Percentiles rank a stretch among this genome's conserved stretches.
Conservation (phyloP, 2,888 invertebrate genomes). For the Parelbella ahira region DNA sequence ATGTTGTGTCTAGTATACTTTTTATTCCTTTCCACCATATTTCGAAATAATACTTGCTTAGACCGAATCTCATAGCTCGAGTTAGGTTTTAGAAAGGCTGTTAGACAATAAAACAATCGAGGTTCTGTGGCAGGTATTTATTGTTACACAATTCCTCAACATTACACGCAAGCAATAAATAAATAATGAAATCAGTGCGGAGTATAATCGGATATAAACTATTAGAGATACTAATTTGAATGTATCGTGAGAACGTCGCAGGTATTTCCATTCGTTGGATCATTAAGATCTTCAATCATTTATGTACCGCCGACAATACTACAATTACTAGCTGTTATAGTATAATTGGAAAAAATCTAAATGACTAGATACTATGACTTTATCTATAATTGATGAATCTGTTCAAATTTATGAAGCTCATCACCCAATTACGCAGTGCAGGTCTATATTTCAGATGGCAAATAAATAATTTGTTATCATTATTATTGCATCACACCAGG, state of each 20-base stretch:
- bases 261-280: constrained; percentile 34
- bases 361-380: no score
- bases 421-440: no score
- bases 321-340: constrained; percentile 19
- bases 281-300: constrained; percentile 19
- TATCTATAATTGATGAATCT: no score
- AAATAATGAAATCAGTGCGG: constrained; percentile 11
- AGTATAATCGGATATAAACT: constrained; percentile 8
- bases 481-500: no score
- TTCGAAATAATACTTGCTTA: constrained; percentile 50
- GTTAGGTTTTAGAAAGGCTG: background rate
- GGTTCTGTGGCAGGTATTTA: constrained; percentile 6
- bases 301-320: constrained; percentile 7
- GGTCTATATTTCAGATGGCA: no score
- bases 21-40: constrained; percentile 75
- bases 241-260: constrained; percentile 45
- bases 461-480: no score
- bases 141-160: constrained; percentile 7
- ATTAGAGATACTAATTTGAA: constrained; percentile 25
- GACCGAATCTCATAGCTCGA: constrained; percentile 40
- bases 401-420: no score
- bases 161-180: constrained; percentile 1
- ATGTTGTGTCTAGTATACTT: constrained; percentile 70
- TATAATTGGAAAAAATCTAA: no score
- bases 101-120: constrained; percentile 2